phyloP scores from a whole-genome alignment of 2,113 vertebrate species.

The Otolemur garnettii region DNA sequence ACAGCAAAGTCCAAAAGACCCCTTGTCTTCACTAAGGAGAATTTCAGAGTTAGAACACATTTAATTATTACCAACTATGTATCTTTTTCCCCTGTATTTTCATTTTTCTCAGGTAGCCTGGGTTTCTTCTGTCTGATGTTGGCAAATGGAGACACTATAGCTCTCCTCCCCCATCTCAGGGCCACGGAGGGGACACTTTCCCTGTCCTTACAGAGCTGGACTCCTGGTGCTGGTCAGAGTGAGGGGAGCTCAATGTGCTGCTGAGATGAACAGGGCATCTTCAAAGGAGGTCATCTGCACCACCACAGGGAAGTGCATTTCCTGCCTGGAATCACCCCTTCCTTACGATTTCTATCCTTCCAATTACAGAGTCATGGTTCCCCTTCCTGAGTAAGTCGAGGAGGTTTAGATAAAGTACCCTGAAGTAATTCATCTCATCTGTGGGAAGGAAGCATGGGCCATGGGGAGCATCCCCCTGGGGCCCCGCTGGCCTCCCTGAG shows the following conservation, averaged over 20 bases:
- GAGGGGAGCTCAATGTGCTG: fast-evolving
- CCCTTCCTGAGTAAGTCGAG: background rate
- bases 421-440: background rate
- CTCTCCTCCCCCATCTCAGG: fast-evolving
- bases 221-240: fast-evolving
- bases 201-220: fast-evolving
- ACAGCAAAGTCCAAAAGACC: conserved; percentile 35
- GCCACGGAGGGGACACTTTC: background rate
- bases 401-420: too few relatives aligned
- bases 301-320: background rate
- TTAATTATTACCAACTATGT: background rate
- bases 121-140: conserved; percentile 49
- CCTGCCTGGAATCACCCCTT: background rate
- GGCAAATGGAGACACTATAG: background rate
- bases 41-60: conserved; percentile 39
- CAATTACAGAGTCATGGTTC: background rate
- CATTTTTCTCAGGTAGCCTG: conserved; percentile 12
- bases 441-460: background rate
- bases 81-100: conserved; percentile 63
- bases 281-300: fast-evolving
- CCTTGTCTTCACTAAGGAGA: conserved; percentile 54
- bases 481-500: too few relatives aligned
- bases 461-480: too few relatives aligned
- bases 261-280: fast-evolving
- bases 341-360: background rate